Evolutionary conservation across 2,888 invertebrate genomes (phyloP).

Genomic region (Tineola bisselliella): DNA sequence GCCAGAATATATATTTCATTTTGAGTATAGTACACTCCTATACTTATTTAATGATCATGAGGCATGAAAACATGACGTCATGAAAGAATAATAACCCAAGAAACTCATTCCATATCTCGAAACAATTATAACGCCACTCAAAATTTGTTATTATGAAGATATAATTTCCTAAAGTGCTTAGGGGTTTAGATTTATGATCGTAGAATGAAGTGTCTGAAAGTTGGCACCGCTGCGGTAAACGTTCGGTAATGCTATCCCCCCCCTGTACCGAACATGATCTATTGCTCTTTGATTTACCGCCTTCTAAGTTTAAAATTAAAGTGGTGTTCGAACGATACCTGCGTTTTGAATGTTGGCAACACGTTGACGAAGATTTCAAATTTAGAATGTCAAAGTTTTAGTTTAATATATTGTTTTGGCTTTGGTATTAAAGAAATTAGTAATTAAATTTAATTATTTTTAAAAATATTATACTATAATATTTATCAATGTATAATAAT

Average conservation of each 20-base stretch:
- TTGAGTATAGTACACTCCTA: no score
- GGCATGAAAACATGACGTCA: no score
- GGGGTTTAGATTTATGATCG: conserved; percentile 7
- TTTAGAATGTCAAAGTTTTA: no score
- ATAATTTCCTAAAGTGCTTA: conserved; percentile 11
- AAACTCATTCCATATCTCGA: background rate
- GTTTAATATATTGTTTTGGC: no score
- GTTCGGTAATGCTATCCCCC: conserved; percentile 5
- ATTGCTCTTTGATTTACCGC: conserved; percentile 14
- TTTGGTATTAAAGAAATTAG: no score
- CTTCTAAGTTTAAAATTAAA: conserved; percentile 3
- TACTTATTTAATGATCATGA: no score
- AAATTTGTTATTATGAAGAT: background rate
- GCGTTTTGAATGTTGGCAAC: background rate
- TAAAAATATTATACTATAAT: no score
- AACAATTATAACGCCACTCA: background rate
- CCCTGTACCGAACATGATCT: conserved; percentile 16
- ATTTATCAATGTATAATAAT: no score
- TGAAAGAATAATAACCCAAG: no score
- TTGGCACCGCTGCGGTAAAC: conserved; percentile 11
- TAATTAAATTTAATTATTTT: no score
- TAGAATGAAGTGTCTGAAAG: conserved; percentile 10
- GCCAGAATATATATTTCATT: no score
- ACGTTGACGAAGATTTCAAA: no score
- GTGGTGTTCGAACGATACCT: background rate